Evolutionary conservation across 1,140 invertebrate species (phyloP), one percentile per base, ranked within the genome.

Genomic region (Papilio machaon): DNA sequence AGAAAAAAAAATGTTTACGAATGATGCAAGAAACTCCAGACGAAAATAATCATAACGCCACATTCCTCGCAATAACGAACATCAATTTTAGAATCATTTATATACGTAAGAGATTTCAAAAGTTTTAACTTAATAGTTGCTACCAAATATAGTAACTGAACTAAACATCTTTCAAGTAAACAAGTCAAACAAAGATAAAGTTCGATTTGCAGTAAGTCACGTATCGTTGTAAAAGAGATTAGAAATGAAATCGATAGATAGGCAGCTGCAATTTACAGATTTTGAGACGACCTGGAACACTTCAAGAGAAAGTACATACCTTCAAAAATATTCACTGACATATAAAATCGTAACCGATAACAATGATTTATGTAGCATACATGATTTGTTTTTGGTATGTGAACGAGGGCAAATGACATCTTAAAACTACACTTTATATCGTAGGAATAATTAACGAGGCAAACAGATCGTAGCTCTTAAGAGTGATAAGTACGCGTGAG

Each of bases 11-110:
- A 64, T 35, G 60, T 64, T 64, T 64, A 64, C 60, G 60, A 64
- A 64, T 64, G 60, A 64, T 64, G 60, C 60, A 64, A 64, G 60
- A 64, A 64, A 70, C 64, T 70, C 64, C 64, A 70, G 64, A 70
- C 64, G 64, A 70, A 70, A 70, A 70, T 70, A 70, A 70, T 70
- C 64, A 70, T 70, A 30, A 30, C 30, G 64, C 5, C 52, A 17
- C 52, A 70, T 70, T 38, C 64, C 64, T 38, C 64, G 30, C 64
- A 70, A 23, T 19, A 70, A 38, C 30, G 64, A 35, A 35, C 13
- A 70, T 70, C 23, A 70, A 30, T 64, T 64, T 64, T 64, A 23
- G 60, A 30, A 64, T 30, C 23, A 23, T 11, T 64, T 64, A 30
- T 9, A 60, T 11, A 60, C 15, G 13, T 19, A 19, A 58, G 2